Conservation (phyloP, 2,888 invertebrate species). For the Drosophila multiciliata region DNA sequence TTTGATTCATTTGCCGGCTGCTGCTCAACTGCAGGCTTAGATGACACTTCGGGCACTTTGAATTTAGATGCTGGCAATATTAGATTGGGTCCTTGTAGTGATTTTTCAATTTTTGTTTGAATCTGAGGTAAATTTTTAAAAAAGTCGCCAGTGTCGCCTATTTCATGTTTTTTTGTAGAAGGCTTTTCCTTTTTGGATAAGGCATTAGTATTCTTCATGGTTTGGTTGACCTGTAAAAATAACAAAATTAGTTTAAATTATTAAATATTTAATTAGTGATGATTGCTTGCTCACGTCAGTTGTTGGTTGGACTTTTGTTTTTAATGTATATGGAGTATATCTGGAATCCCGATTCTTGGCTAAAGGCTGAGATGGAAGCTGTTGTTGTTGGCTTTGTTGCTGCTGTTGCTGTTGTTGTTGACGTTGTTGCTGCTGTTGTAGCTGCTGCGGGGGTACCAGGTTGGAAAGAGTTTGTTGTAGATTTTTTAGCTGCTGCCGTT, state of each 20-base stretch:
- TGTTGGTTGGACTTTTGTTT: not conserved
- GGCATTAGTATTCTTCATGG: not conserved
- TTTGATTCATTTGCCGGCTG: not conserved
- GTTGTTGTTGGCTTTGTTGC: not conserved
- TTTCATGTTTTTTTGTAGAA: not conserved
- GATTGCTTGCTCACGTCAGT: not conserved
- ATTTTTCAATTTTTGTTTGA: not conserved
- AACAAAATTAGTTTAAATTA: too few species aligned
- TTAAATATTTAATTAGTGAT: not conserved
- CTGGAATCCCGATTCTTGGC: not conserved
- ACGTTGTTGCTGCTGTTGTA: not conserved
- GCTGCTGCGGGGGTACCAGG: too few species aligned
- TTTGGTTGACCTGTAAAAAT: not conserved
- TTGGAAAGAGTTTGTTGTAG: too few species aligned
- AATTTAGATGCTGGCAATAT: not conserved
- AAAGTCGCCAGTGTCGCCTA: slow-evolving; percentile 7
- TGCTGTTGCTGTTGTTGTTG: not conserved
- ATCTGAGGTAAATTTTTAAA: slow-evolving; percentile 10
- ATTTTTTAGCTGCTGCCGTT: too few species aligned
- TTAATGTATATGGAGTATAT: not conserved
- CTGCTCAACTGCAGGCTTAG: not conserved
- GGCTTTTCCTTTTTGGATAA: not conserved
- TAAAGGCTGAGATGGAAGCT: not conserved
- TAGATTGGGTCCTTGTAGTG: not conserved
- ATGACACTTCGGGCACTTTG: not conserved